These are phyloP conservation scores for Platyrinchus mystaceus DNA, from an alignment of 2,797 vertebrate genomes.

Conservation along the genomic window DNA sequence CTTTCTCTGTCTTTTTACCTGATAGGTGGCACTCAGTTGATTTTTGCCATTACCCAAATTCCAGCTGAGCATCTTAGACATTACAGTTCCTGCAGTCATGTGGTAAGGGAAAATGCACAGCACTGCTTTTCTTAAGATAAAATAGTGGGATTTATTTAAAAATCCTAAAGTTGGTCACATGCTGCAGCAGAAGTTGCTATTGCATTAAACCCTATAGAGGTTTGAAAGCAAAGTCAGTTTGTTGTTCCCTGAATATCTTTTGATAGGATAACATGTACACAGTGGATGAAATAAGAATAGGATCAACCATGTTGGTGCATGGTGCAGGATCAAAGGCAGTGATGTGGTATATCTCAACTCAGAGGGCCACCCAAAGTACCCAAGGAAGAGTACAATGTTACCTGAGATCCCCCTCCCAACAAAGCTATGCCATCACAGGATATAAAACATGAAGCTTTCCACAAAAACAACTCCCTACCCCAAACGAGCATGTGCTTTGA, in stretches of 20 bases:
- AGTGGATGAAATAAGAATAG: background rate
- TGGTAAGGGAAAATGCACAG: background rate
- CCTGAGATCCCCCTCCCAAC: background rate
- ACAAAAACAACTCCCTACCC: background rate
- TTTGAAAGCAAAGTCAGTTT: background rate
- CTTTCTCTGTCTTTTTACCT: background rate
- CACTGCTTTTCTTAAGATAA: background rate
- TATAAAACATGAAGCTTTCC: background rate
- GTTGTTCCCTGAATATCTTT: background rate
- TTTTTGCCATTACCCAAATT: background rate
- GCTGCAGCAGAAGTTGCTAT: background rate
- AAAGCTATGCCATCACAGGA: background rate
- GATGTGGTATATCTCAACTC: background rate
- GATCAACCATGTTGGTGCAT: background rate
- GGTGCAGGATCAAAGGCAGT: background rate
- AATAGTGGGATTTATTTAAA: background rate
- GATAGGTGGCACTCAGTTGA: background rate
- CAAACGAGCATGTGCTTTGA: background rate
- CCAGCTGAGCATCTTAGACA: background rate
- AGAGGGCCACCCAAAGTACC: background rate
- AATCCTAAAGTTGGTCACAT: background rate
- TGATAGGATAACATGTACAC: background rate
- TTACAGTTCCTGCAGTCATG: background rate
- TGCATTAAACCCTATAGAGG: background rate
- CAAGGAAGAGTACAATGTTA: background rate